Conservation (phyloP, 2,797 vertebrate genomes). For the Enteromius fasciolatus region DNA sequence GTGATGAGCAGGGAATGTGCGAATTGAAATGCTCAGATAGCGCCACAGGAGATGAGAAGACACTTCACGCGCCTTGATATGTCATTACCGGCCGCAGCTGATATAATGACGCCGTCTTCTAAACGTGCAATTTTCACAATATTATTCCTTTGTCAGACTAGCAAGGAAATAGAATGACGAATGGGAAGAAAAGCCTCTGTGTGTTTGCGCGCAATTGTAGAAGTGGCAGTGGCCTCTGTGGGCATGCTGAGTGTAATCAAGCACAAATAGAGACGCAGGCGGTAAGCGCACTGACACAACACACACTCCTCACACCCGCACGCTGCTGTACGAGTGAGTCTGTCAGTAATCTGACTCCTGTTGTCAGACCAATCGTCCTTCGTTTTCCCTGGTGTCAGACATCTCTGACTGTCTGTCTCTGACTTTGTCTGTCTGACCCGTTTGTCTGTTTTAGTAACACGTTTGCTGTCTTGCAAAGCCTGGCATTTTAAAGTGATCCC, state of each 20-base stretch:
- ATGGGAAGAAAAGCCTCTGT: neutral
- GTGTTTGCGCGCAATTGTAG: neutral
- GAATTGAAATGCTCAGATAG: slow-evolving; percentile 20
- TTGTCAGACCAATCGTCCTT: slow-evolving; percentile 27
- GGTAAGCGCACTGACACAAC: slow-evolving; percentile 17
- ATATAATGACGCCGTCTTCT: slow-evolving; percentile 26
- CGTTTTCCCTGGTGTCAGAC: slow-evolving; percentile 14
- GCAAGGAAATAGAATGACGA: neutral
- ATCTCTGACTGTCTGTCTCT: neutral
- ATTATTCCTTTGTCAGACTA: slow-evolving; percentile 15
- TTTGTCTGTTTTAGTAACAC: neutral
- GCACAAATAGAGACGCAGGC: slow-evolving; percentile 34
- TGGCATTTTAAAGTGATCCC: neutral
- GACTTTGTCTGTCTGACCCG: neutral
- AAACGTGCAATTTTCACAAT: slow-evolving; percentile 26
- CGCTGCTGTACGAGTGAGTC: slow-evolving; percentile 15
- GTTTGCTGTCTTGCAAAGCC: neutral
- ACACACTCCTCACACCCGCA: neutral
- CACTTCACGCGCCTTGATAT: slow-evolving; percentile 2
- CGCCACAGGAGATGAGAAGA: slow-evolving; percentile 26
- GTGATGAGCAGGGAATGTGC: slow-evolving; percentile 7
- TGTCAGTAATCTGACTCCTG: slow-evolving; percentile 42
- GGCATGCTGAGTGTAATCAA: slow-evolving; percentile 44
- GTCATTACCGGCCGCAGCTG: slow-evolving; percentile 10
- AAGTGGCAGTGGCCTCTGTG: slow-evolving; percentile 22